Conservation (phyloP, 2,888 invertebrate species). For the Allacma fusca region DNA sequence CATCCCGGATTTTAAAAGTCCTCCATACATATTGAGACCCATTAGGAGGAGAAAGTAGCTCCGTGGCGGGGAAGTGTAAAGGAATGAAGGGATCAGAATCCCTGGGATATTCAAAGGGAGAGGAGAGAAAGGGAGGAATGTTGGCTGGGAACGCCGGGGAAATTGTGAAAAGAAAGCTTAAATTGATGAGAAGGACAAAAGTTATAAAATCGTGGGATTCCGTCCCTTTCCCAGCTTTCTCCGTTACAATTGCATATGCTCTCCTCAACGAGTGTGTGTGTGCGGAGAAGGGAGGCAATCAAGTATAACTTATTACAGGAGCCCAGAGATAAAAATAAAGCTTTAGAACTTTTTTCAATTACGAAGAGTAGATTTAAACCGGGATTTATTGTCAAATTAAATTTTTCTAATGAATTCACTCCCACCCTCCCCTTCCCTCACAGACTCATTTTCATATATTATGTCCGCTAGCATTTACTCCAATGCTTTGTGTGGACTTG, state of each 20-base stretch:
- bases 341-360: constrained; percentile 26
- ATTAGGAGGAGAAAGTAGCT: not conserved
- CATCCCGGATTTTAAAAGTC: no score
- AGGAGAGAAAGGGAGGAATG: not conserved
- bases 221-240: no score
- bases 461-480: no score
- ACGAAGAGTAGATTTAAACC: constrained; percentile 10
- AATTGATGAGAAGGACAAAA: constrained; percentile 11
- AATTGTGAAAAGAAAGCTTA: constrained; percentile 6
- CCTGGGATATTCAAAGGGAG: not conserved
- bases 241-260: no score
- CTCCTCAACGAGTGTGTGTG: not conserved
- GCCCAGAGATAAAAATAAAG: not conserved
- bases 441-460: no score
- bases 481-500: no score
- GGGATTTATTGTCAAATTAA: constrained; percentile 40
- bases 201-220: constrained; percentile 11
- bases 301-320: constrained; percentile 26
- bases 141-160: not conserved
- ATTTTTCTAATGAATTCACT: constrained; percentile 26
- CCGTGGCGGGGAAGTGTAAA: no score
- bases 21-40: no score
- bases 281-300: not conserved
- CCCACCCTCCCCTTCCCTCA: not conserved
- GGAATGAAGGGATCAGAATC: not conserved